A percentile compares a stretch with the other conserved stretches of the same genome.
Conservation (phyloP, 2,888 invertebrate species). For the Teinopalpus imperialis region DNA sequence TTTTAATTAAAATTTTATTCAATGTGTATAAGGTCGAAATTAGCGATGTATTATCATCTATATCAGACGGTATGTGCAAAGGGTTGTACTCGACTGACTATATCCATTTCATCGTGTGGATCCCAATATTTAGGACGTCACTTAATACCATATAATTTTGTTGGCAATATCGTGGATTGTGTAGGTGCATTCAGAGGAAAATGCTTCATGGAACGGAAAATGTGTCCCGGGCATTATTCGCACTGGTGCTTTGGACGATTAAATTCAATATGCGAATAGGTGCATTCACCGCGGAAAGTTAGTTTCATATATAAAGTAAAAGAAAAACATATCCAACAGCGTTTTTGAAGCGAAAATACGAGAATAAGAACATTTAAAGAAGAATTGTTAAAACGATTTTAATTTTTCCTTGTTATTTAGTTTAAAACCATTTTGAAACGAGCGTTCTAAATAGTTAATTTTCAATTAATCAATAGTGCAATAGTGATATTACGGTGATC, state of each 20-base stretch:
- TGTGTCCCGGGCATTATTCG: conserved; percentile 75
- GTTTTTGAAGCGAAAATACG: conserved; percentile 12
- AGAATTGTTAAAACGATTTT: no score
- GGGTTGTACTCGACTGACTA: conserved; percentile 58
- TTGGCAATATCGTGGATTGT: conserved; percentile 74
- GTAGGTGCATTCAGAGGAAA: conserved; percentile 76
- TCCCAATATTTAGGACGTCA: conserved; percentile 77
- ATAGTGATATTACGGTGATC: no score
- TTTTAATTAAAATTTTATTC: conserved; percentile 4
- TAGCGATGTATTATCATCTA: conserved; percentile 33
- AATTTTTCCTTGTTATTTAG: no score
- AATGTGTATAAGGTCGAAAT: conserved; percentile 15
- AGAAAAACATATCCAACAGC: conserved; percentile 21
- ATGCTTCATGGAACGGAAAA: conserved; percentile 77
- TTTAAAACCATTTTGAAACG: no score
- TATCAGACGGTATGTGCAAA: conserved; percentile 46
- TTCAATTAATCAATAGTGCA: no score
- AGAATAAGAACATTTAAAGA: neutral
- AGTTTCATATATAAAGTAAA: conserved; percentile 34
- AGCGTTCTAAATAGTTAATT: no score
- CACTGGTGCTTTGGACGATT: conserved; percentile 73
- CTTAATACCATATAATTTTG: conserved; percentile 77
- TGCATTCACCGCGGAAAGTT: conserved; percentile 37
- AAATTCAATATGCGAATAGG: conserved; percentile 60
- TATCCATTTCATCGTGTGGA: conserved; percentile 58